A percentile compares a stretch with the other conserved stretches of the same genome.
phyloP scores from a whole-genome alignment of 2,888 invertebrate species.

The Drosophila monieri region DNA sequence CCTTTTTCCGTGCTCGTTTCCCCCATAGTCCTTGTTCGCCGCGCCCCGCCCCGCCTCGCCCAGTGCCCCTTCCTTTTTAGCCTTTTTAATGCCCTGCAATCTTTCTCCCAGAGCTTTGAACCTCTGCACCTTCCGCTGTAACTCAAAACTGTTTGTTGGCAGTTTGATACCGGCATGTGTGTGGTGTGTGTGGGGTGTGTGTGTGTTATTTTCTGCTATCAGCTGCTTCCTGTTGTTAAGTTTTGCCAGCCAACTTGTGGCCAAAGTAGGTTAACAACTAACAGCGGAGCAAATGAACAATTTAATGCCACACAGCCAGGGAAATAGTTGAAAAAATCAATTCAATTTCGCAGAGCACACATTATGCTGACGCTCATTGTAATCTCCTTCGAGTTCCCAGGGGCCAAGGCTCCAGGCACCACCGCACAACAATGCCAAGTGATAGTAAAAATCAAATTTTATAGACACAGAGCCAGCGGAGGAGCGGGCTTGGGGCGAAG shows the following conservation, averaged over 20 bases:
- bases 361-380: conserved; percentile 62
- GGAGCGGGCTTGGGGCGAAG: background rate
- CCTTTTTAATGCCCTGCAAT: conserved; percentile 7
- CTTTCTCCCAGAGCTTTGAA: conserved; percentile 48
- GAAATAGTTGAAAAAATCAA: conserved; percentile 56
- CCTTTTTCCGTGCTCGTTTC: background rate
- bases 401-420: conserved; percentile 7
- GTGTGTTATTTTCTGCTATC: conserved; percentile 52
- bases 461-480: conserved; percentile 35
- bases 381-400: conserved; percentile 22
- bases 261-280: conserved; percentile 42
- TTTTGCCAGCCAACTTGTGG: conserved; percentile 56
- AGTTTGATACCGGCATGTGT: conserved; percentile 53
- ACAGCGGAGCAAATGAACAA: conserved; percentile 44
- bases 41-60: background rate
- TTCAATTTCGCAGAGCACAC: conserved; percentile 48
- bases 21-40: background rate
- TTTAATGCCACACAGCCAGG: conserved; percentile 50
- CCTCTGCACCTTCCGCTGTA: conserved; percentile 72
- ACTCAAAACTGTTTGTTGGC: conserved; percentile 70
- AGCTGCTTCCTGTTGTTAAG: conserved; percentile 75
- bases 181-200: conserved; percentile 17
- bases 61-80: conserved; percentile 27
- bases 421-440: conserved; percentile 61
- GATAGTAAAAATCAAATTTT: conserved; percentile 76